Conservation (phyloP, 1,140 invertebrate species). For the Agrypnia vestita region DNA sequence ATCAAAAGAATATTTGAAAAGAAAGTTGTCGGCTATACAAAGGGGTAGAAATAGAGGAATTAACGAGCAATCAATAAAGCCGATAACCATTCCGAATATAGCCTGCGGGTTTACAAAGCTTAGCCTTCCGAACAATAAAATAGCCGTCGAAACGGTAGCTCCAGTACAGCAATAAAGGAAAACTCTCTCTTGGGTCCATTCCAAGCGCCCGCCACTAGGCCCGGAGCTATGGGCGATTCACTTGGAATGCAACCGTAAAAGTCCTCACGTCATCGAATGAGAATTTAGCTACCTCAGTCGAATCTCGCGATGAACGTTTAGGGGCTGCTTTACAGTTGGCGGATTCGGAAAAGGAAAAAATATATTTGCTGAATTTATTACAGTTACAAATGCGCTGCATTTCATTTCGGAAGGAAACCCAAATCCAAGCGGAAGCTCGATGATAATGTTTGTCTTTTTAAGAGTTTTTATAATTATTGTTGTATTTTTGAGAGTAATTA, state of each 20-base stretch:
- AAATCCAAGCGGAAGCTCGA: too few relatives aligned
- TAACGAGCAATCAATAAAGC: slow-evolving; percentile 47
- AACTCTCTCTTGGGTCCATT: slow-evolving; percentile 42
- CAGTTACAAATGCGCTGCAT: too few relatives aligned
- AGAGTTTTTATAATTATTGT: too few relatives aligned
- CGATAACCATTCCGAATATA: slow-evolving; percentile 40
- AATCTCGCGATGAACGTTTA: not conserved
- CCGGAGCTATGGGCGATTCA: slow-evolving; percentile 21
- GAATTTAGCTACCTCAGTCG: slow-evolving; percentile 9
- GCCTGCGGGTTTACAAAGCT: slow-evolving; percentile 32
- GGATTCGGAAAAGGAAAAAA: not conserved
- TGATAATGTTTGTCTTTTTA: too few relatives aligned
- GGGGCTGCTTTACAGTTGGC: slow-evolving; percentile 9
- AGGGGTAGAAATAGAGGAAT: slow-evolving; percentile 18
- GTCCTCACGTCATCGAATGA: slow-evolving; percentile 33
- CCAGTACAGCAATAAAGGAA: slow-evolving; percentile 42
- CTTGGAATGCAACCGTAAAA: slow-evolving; percentile 46
- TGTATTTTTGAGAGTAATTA: too few relatives aligned
- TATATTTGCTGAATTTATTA: too few relatives aligned
- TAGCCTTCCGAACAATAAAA: slow-evolving; percentile 45
- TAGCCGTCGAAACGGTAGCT: slow-evolving; percentile 36
- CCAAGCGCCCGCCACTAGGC: slow-evolving; percentile 3
- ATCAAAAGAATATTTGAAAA: too few relatives aligned
- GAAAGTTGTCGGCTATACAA: not conserved
- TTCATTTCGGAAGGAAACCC: not conserved